phyloP scores from a whole-genome alignment of 1,140 invertebrate genomes.

The Drosophila trapezifrons region DNA sequence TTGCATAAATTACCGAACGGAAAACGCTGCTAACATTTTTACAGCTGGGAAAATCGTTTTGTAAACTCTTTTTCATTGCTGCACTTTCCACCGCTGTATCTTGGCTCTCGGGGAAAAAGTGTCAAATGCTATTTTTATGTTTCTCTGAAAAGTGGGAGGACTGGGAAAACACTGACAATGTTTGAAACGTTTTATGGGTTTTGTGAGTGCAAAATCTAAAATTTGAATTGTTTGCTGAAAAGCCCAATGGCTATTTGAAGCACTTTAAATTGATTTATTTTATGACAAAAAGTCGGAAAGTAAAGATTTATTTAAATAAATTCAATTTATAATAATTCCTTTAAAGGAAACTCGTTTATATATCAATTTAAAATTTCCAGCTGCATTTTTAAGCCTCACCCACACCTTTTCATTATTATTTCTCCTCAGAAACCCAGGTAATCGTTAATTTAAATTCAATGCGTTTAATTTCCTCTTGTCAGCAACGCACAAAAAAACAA shows the following conservation, averaged over 20 bases:
- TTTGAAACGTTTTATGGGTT: conserved; percentile 18
- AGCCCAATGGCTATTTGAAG: not conserved
- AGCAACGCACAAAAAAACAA: conserved; percentile 29
- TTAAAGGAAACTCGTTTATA: not conserved
- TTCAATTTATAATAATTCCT: not conserved
- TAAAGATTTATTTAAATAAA: not conserved
- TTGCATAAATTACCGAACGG: conserved; percentile 34
- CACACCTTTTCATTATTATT: not conserved
- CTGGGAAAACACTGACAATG: conserved; percentile 6
- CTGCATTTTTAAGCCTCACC: not conserved
- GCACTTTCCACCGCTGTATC: conserved; percentile 12
- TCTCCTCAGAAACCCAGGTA: not conserved
- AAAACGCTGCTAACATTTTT: conserved; percentile 30
- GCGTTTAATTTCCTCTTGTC: conserved; percentile 46
- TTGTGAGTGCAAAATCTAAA: conserved; percentile 9
- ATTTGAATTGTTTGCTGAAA: not conserved
- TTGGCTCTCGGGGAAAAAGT: conserved; percentile 9
- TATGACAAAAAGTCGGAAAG: not conserved
- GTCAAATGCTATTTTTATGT: conserved; percentile 31
- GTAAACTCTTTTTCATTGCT: conserved; percentile 25
- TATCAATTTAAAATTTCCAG: not conserved
- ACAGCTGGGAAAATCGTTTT: conserved; percentile 41
- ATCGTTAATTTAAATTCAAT: conserved; percentile 35
- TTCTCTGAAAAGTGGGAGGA: not conserved
- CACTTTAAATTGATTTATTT: not conserved